Conservation (phyloP, 2,113 vertebrate species). For the Gambusia holbrooki region DNA sequence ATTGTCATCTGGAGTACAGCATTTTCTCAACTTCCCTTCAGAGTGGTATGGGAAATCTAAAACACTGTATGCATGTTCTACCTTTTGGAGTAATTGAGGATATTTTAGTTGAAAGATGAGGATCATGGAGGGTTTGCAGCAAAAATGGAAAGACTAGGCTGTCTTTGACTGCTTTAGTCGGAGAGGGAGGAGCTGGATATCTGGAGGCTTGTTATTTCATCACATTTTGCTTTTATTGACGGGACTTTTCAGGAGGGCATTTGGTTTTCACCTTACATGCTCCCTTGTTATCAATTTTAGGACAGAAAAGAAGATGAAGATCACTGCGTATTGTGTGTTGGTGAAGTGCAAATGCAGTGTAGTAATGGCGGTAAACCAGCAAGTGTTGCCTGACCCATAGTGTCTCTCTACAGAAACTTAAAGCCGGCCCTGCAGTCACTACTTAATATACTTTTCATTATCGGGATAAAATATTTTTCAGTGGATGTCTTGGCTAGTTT, state of each 20-base stretch:
- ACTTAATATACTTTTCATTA: no score
- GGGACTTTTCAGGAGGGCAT: slow-evolving; percentile 13
- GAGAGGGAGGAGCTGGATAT: slow-evolving; percentile 35
- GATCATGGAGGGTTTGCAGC: slow-evolving; percentile 3
- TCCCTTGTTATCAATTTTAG: slow-evolving; percentile 9
- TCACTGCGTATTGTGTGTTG: neutral
- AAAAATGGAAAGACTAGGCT: slow-evolving; percentile 3
- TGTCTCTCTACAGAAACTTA: neutral
- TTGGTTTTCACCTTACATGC: neutral
- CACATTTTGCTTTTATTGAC: slow-evolving; percentile 52
- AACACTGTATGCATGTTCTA: neutral
- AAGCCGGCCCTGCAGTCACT: no score
- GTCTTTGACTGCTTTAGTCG: slow-evolving; percentile 49
- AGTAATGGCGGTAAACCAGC: neutral
- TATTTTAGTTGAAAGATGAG: slow-evolving; percentile 30
- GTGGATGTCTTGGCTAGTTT: neutral
- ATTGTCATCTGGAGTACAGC: neutral
- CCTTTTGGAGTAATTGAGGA: slow-evolving; percentile 23
- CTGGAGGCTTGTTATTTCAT: slow-evolving; percentile 37
- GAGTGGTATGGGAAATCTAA: neutral
- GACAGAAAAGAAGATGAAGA: neutral
- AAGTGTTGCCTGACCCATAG: slow-evolving; percentile 1
- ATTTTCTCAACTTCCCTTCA: neutral
- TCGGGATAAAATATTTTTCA: neutral
- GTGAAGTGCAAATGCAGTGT: neutral